phyloP scores from a whole-genome alignment of 1,140 invertebrate genomes.

The Gryllus bimaculatus region DNA sequence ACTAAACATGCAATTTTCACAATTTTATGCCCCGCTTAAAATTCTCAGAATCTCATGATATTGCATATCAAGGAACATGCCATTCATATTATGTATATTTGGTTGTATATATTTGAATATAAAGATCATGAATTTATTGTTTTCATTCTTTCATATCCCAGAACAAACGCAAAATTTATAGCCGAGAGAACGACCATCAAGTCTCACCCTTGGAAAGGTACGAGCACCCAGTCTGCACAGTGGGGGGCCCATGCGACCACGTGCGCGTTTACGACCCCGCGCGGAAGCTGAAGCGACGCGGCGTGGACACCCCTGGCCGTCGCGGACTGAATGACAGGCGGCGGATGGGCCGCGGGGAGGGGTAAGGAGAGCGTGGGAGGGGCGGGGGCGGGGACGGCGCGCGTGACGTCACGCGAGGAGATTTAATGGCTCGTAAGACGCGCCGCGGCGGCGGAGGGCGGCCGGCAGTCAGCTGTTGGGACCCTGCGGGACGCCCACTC shows the following conservation, averaged over 20 bases:
- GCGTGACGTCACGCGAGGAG: not conserved
- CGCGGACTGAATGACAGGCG: not conserved
- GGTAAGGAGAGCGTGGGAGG: not conserved
- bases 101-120: not conserved
- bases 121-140: not conserved
- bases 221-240: not conserved
- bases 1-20: too few relatives aligned
- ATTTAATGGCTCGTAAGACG: not conserved
- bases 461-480: too few relatives aligned
- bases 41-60: not conserved
- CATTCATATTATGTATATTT: not conserved
- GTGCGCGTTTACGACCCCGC: not conserved
- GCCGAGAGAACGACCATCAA: not conserved
- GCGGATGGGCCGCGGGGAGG: not conserved
- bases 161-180: not conserved
- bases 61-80: not conserved
- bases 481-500: too few relatives aligned
- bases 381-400: too few relatives aligned
- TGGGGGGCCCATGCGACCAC: not conserved
- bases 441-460: too few relatives aligned
- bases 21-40: not conserved
- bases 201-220: not conserved
- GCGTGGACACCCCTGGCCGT: not conserved
- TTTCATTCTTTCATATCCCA: too few relatives aligned
- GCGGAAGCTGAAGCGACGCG: not conserved